phyloP scores from a whole-genome alignment of 92 coral and sea anemone genomes.

The Galaxea fascicularis region DNA sequence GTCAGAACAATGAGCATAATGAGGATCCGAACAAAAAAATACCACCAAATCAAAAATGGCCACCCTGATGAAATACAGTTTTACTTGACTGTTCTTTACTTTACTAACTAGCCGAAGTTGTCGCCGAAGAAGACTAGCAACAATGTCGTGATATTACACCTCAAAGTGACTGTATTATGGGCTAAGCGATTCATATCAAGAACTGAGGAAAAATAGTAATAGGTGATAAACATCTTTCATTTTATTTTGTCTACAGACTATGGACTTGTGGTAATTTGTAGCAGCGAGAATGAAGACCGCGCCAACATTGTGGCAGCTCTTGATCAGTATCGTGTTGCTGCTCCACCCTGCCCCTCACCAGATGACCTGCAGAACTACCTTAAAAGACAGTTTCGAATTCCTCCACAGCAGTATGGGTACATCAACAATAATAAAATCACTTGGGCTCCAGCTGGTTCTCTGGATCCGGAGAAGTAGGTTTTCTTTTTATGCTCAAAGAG shows the following conservation, averaged over 20 bases:
- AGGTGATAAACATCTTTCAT: not conserved
- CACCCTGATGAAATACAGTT: too few species aligned
- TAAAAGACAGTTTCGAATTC: constrained; percentile 45
- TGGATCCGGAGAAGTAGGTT: constrained; percentile 65
- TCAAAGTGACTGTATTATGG: too few species aligned
- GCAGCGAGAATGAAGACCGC: constrained; percentile 81
- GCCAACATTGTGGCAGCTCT: constrained; percentile 78
- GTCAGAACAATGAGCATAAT: too few species aligned
- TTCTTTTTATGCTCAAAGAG: not conserved
- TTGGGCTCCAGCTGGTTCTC: constrained; percentile 72
- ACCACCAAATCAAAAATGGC: too few species aligned
- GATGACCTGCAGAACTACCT: constrained; percentile 53
- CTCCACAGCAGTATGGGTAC: constrained; percentile 41
- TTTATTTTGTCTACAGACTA: constrained; percentile 46
- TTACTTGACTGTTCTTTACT: too few species aligned
- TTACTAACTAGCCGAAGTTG: too few species aligned
- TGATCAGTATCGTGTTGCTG: constrained; percentile 70
- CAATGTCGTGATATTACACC: too few species aligned
- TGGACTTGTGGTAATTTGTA: constrained; percentile 76
- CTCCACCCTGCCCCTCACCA: constrained; percentile 57
- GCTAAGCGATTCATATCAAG: too few species aligned
- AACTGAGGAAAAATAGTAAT: too few species aligned
- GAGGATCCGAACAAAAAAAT: too few species aligned
- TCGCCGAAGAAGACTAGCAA: too few species aligned
- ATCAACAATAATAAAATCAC: constrained; percentile 33